Conservation (phyloP, 2,797 vertebrate species). For the Microctenopoma stevenorrisi region DNA sequence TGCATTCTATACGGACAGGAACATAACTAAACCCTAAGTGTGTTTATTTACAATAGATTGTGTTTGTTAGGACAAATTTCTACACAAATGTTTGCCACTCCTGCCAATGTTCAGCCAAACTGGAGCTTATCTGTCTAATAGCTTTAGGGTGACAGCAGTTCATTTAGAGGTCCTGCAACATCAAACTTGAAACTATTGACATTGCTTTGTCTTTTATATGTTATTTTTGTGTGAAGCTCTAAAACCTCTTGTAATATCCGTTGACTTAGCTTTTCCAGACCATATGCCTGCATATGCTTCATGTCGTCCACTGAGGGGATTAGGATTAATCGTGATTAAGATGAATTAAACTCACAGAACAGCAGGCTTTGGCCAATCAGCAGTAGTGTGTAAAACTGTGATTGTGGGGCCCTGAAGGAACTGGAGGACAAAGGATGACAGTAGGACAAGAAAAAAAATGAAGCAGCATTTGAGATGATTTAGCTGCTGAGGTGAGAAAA, state of each 20-base stretch:
- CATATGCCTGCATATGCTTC: constrained; percentile 76
- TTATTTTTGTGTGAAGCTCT: constrained; percentile 23
- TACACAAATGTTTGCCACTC: too few relatives aligned
- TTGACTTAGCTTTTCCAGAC: constrained; percentile 71
- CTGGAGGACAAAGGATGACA: constrained; percentile 66
- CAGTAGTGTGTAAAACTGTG: constrained; percentile 57
- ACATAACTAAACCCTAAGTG: too few relatives aligned
- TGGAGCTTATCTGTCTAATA: neutral
- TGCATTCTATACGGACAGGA: too few relatives aligned
- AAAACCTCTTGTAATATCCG: constrained; percentile 50
- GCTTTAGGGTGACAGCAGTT: neutral
- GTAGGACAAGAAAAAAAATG: constrained; percentile 3
- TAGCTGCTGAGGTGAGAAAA: constrained; percentile 47
- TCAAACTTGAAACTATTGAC: constrained; percentile 8
- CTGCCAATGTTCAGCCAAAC: neutral
- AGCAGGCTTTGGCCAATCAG: constrained; percentile 65
- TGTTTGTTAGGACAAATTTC: too few relatives aligned
- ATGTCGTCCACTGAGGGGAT: constrained; percentile 76
- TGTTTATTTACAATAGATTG: too few relatives aligned
- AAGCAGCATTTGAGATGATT: constrained; percentile 66
- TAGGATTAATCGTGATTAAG: constrained; percentile 84
- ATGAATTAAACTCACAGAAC: constrained; percentile 78
- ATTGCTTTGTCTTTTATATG: constrained; percentile 12
- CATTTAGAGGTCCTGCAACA: neutral
- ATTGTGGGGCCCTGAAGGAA: constrained; percentile 50